phyloP scores from a whole-genome alignment of 2,113 vertebrate genomes.

The Excalfactoria chinensis region DNA sequence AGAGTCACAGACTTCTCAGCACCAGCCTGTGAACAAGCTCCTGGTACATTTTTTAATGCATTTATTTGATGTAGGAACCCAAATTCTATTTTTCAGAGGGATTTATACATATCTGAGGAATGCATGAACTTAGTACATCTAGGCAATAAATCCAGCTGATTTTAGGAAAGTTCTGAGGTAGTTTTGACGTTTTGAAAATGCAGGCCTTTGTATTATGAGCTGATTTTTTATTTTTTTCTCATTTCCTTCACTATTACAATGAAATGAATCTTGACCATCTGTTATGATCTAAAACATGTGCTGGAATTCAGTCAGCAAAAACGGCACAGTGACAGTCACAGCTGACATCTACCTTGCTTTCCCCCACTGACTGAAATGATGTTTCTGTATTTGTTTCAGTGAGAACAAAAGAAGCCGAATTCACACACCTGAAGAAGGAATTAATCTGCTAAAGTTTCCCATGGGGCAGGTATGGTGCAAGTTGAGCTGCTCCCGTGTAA shows the following conservation, averaged over 20 bases:
- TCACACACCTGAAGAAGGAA: neutral
- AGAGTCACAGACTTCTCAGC: neutral
- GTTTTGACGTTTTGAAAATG: conserved; percentile 22
- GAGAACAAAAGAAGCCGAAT: neutral
- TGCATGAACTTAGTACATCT: neutral
- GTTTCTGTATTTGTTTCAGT: neutral
- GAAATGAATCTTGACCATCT: neutral
- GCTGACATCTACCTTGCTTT: neutral
- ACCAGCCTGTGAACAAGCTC: neutral
- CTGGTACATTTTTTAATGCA: neutral
- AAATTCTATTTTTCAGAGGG: conserved; percentile 36
- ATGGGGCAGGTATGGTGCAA: neutral
- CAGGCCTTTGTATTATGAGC: neutral
- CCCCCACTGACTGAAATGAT: neutral
- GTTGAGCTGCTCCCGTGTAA: neutral
- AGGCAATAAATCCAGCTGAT: conserved; percentile 27
- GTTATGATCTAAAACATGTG: neutral
- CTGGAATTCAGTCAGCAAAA: neutral
- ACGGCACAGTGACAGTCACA: neutral
- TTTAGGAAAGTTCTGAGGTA: conserved; percentile 14
- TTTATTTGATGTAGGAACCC: neutral
- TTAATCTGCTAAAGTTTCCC: neutral
- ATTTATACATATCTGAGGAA: neutral
- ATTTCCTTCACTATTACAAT: neutral
- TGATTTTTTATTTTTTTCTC: neutral